A percentile compares a stretch with the other conserved stretches of the same genome.
Evolutionary conservation across 2,888 invertebrate genomes (phyloP).

Genomic region (Nomada hirtipes): DNA sequence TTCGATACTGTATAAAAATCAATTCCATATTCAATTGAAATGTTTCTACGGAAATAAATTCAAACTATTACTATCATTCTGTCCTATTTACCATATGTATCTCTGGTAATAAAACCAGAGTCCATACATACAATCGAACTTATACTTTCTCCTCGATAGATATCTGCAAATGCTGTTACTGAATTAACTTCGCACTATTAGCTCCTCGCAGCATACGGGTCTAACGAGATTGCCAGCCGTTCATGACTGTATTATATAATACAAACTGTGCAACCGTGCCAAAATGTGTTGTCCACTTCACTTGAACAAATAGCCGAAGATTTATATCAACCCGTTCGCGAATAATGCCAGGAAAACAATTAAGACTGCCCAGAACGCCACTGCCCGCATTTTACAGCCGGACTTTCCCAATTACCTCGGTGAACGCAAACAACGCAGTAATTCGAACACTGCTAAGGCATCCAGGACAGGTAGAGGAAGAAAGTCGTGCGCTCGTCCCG

Average conservation of each 20-base stretch:
- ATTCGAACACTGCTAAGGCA: neutral
- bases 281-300: neutral
- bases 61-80: too few relatives aligned
- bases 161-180: too few relatives aligned
- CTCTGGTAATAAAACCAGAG: neutral
- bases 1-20: too few relatives aligned
- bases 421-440: neutral
- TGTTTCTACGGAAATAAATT: too few relatives aligned
- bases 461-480: conserved; percentile 1
- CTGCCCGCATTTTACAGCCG: neutral
- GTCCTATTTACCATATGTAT: neutral
- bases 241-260: neutral
- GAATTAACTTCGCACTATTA: neutral
- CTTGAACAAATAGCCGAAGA: neutral
- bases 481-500: neutral
- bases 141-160: neutral
- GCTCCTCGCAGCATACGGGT: neutral
- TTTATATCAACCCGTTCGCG: neutral
- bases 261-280: neutral
- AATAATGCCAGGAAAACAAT: neutral
- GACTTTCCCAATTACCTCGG: conserved; percentile 3
- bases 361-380: neutral
- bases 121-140: neutral
- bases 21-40: too few relatives aligned
- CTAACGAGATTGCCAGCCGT: neutral